Base-by-base conservation (phyloP, 2,113 vertebrate species). In the Conger conger region DNA sequence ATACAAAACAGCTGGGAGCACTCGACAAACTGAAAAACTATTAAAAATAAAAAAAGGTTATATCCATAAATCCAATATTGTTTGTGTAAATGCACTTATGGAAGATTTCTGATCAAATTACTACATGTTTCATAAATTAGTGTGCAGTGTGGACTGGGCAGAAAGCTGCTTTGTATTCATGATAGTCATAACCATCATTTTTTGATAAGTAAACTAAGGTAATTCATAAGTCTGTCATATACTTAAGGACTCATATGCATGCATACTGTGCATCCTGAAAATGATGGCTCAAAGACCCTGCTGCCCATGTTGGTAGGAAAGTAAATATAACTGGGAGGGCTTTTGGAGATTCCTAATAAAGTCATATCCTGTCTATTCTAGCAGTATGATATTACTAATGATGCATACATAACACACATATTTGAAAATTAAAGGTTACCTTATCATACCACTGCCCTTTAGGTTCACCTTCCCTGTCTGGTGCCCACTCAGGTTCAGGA, bases 371-470 rank as follows among this genome's bases (percentile, higher is more conserved):
- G 40, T 42, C 23, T 81, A 38, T 54, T 42, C n/a, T 30, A 57
- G 36, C 57, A 23, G 36, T 63, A 86, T 30, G 13, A 37, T 38
- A 20, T 37, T 38, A 27, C 60, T 15, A 60, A 20, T 36, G 23
- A 2, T 82, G 27, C 37, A 33, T 30, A 42, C 45, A 45, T 68
- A 13, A 76, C n/a, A 40, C 18, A 42, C 30, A 36, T 18, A 30
- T 68, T 84, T 85, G 37, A 36, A 20, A 85, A 53, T 79, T 40
- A 84, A 60, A 30, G 42, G 4, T 91, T 96, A 96, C 96, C 96
- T 96, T 95, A 83, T 94, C 96, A 90, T 94, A 94, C 96, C 96
- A 97, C 90, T 89, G 93, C 86, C 95, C 93, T 84, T 91, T 94
- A 79, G 87, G 93, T 15, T 93, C 90, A 84, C 86, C 90, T 53